Evolutionary conservation across 2,888 invertebrate genomes (phyloP), one percentile per base, ranked within the genome.

Genomic region (Campaea margaritaria): DNA sequence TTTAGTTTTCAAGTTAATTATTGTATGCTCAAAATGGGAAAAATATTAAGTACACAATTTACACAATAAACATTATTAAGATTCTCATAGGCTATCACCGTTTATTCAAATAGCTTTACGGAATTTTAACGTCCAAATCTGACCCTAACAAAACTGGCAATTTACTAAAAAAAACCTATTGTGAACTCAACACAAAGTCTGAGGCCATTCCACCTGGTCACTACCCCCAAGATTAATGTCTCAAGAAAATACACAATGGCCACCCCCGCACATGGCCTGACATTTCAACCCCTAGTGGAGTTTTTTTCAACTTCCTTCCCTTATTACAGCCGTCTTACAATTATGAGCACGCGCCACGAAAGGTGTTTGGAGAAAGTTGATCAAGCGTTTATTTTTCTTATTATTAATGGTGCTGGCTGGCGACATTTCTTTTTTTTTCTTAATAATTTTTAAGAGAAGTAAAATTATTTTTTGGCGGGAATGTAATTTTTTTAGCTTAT

Each of bases 321-420:
- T 84, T 85, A 83, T 85, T 86, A 84, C 81, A 66, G 68, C 66
- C 73, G 78, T 74, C 79, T 79, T 75, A 82, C 79, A 83, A 86
- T 86, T 82, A 85, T 70, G 75, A 81, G 87, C 90, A 90, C 91
- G 89, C 87, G 89, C 79, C 70, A 66, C 74, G 73, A 87, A 90
- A 90, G 90, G 89, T 90, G 90, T 86, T 85, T 83, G 86, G 85
- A 82, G 89, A 90, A 89, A 90, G 89, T 74, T 81, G 82, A 85
- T 84, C 80, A 83, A 81, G 76, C 75, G 81, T 82, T 82, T 75
- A 77, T 78, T 78, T 70, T 56, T 57, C 68, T 56, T 61, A n/a
- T 64, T 53, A 49, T n/a, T n/a, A n/a, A 54, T 31, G 50, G 43
- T 36, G 21, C 13, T 54, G 31, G 12, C 36, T 44, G 52, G 49